A percentile compares a stretch with the other conserved stretches of the same genome.
Conservation (phyloP, 2,888 invertebrate species). For the Parnassius apollo region DNA sequence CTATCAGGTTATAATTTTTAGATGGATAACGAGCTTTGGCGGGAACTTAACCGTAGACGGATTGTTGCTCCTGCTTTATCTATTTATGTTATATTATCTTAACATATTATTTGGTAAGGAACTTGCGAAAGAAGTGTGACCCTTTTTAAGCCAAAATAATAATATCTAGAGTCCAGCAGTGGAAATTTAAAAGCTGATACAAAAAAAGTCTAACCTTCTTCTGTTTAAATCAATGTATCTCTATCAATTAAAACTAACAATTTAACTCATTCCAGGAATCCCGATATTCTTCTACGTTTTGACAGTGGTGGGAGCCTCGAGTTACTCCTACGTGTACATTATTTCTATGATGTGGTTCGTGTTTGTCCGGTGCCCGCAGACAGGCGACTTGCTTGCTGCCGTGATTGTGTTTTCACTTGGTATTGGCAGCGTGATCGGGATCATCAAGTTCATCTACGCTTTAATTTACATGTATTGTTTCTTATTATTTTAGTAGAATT, state of each 20-base stretch:
- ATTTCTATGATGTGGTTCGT: constrained; percentile 52
- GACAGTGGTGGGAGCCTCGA: constrained; percentile 27
- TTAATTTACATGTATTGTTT: constrained; percentile 41
- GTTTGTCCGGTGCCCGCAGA: constrained; percentile 41
- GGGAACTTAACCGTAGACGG: no score
- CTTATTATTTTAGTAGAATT: not conserved
- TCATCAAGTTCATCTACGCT: constrained; percentile 49
- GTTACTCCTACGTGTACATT: constrained; percentile 51
- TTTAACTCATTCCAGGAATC: constrained; percentile 39
- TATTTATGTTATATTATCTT: no score
- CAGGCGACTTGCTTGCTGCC: constrained; percentile 42
- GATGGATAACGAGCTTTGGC: no score
- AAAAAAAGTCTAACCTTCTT: no score
- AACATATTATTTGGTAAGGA: no score
- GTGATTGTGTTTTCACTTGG: constrained; percentile 47
- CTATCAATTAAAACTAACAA: not conserved
- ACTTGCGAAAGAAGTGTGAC: no score
- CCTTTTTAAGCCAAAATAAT: no score
- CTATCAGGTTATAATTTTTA: no score
- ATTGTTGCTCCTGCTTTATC: no score
- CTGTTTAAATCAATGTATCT: no score
- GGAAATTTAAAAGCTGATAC: no score
- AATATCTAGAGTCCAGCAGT: no score
- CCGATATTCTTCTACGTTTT: constrained; percentile 43
- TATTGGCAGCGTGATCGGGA: constrained; percentile 44